These are phyloP conservation scores for Scrobipalpa costella DNA, from an alignment of 2,888 invertebrate species.

Conservation along the genomic window DNA sequence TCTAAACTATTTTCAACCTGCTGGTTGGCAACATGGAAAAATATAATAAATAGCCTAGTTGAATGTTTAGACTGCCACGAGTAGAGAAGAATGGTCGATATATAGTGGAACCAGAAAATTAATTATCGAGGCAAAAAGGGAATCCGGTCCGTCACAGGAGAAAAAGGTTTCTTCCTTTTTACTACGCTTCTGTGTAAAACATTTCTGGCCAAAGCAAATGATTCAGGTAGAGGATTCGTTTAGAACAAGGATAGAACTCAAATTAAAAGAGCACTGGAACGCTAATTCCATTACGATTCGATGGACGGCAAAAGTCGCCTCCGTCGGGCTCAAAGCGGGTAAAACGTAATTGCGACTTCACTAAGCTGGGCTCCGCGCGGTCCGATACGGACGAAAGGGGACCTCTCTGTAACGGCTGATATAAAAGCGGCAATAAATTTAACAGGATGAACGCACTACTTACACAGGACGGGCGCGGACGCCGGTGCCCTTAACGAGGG, in stretches of 20 bases:
- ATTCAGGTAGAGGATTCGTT: slow-evolving; percentile 57
- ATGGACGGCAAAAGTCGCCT: slow-evolving; percentile 79
- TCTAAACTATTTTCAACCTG: neutral
- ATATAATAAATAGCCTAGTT: neutral
- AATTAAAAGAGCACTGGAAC: slow-evolving; percentile 78
- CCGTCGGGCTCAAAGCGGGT: slow-evolving; percentile 76
- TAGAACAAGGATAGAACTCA: slow-evolving; percentile 69
- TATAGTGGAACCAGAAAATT: slow-evolving; percentile 8
- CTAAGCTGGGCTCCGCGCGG: slow-evolving; percentile 77
- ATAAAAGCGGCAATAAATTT: slow-evolving; percentile 81
- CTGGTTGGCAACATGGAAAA: neutral
- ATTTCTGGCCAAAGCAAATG: slow-evolving; percentile 22
- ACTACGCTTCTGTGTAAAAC: slow-evolving; percentile 34
- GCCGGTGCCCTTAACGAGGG: slow-evolving; percentile 70
- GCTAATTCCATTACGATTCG: slow-evolving; percentile 80
- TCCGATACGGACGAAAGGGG: slow-evolving; percentile 78
- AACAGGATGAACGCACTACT: slow-evolving; percentile 81
- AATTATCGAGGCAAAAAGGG: slow-evolving; percentile 8
- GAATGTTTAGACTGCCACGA: neutral
- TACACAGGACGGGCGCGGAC: slow-evolving; percentile 73
- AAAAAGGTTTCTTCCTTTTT: slow-evolving; percentile 27
- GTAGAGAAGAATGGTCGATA: neutral
- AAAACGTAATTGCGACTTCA: slow-evolving; percentile 80
- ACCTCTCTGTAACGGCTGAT: slow-evolving; percentile 78
- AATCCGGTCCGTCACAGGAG: slow-evolving; percentile 27